Conservation (phyloP, 2,797 vertebrate species). For the Hephaestus fuliginosus region DNA sequence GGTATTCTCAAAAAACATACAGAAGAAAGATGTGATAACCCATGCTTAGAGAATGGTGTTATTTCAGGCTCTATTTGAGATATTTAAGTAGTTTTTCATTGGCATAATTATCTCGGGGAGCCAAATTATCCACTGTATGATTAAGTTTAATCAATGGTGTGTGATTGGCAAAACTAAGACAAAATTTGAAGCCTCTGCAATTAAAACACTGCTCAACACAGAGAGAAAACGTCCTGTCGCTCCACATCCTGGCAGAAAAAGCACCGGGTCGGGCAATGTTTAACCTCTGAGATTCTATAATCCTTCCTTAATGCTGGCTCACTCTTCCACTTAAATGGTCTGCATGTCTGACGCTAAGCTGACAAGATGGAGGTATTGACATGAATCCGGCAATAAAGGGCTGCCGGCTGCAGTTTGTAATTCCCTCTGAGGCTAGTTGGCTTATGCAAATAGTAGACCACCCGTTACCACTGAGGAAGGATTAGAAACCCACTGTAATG, state of each 20-base stretch:
- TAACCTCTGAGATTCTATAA: conserved; percentile 71
- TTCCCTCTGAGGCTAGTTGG: conserved; percentile 66
- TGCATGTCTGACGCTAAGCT: conserved; percentile 74
- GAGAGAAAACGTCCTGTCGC: background rate
- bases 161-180: background rate
- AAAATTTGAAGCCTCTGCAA: background rate
- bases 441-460: conserved; percentile 75
- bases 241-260: conserved; percentile 39
- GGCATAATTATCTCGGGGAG: background rate
- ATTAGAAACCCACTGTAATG: conserved; percentile 58
- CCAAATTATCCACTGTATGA: background rate
- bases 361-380: conserved; percentile 76
- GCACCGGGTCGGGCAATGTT: conserved; percentile 53
- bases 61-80: background rate
- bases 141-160: background rate
- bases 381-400: conserved; percentile 65
- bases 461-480: conserved; percentile 58
- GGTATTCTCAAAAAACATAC: background rate
- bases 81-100: background rate
- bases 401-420: conserved; percentile 68
- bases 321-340: conserved; percentile 71
- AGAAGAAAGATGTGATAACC: background rate
- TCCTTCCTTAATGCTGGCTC: conserved; percentile 68
- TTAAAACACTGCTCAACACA: background rate
- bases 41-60: background rate